Evolutionary conservation across 1,140 invertebrate species (phyloP).

Genomic region (Brachionus calyciflorus): DNA sequence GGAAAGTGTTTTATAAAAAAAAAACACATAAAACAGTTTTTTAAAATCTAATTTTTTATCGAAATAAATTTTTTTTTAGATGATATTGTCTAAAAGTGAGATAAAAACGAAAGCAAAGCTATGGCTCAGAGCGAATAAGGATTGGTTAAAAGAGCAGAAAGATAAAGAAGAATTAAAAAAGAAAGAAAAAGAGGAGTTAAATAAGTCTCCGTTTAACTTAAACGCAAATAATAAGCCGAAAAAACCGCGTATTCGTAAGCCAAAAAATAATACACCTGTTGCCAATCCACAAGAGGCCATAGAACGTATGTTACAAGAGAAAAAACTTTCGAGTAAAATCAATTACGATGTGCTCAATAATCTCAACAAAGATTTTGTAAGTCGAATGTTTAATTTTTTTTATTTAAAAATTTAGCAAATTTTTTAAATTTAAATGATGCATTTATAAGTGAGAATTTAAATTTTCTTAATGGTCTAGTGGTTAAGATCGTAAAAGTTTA

Average conservation of each 20-base stretch:
- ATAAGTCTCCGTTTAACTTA: slow-evolving; percentile 16
- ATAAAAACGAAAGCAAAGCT: slow-evolving; percentile 72
- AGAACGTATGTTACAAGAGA: slow-evolving; percentile 88
- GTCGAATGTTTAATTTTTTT: background rate
- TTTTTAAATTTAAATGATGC: too few species aligned
- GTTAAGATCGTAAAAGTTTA: too few species aligned
- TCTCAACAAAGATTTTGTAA: slow-evolving; percentile 62
- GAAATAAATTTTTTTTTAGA: slow-evolving; percentile 55
- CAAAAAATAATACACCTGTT: slow-evolving; percentile 57
- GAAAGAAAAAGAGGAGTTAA: slow-evolving; percentile 46
- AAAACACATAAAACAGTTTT: too few species aligned
- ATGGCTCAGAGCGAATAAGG: slow-evolving; percentile 79
- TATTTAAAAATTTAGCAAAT: too few species aligned
- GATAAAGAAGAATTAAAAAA: slow-evolving; percentile 61
- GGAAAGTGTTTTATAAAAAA: too few species aligned
- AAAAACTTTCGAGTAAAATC: slow-evolving; percentile 90
- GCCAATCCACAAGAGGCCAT: slow-evolving; percentile 84
- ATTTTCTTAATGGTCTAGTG: too few species aligned
- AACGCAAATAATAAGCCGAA: background rate
- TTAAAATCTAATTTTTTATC: background rate
- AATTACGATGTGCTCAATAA: slow-evolving; percentile 93
- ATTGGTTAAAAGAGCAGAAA: slow-evolving; percentile 77
- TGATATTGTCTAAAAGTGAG: slow-evolving; percentile 80
- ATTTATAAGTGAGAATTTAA: too few species aligned
- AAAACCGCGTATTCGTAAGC: slow-evolving; percentile 21